Evolutionary conservation across 2,888 invertebrate species (phyloP), one percentile per base, ranked within the genome.

Genomic region (Agrilus mali): DNA sequence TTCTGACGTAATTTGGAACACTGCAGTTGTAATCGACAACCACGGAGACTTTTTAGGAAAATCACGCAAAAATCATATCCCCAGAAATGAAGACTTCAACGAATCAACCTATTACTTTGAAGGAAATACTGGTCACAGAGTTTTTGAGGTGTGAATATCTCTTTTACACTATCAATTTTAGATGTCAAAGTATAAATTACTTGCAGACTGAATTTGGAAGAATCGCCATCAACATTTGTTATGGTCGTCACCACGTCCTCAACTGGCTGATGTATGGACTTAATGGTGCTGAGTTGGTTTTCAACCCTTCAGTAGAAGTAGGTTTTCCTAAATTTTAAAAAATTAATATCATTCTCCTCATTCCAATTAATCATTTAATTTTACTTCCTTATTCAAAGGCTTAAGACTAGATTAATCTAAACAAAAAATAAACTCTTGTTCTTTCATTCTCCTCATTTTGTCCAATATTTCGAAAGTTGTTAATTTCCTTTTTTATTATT

Each of bases 211-310:
- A 78, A 55, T 90, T 80, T 61, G 92, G 85, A 1, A 86, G 79
- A 61, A 84, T 98, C 53, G 97, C 86, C 1, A 75, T 98, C 3
- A 97, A 97, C 59, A 95, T 97, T 55, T 98, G 98, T 64, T 98
- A 93, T 61, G 98, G 97, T 0, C 79, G 98, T 1, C 97, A 98
- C 66, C 96, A 97, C 67, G 95, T 96, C 0, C 78, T 89, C 51
- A 97, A 97, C 63, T 98, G 98, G 98, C 72, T 95, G 66, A 92
- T 93, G 86, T 97, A 90, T 67, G 94, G 87, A 0, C 59, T 97
- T 4, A 97, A 97, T 64, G 94, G 95, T 1, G 97, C 98, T 0
- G 96, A 98, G 73, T 89, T 98, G 35, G 96, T 98, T 0, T 98
- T 98, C 66, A 98, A 98, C 69, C 98, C 98, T 2, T 89, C 93